A percentile compares a stretch with the other conserved stretches of the same genome.
These are phyloP conservation scores for Eucriotettix oculatus DNA, from an alignment of 2,888 invertebrate genomes.

Conservation along the genomic window DNA sequence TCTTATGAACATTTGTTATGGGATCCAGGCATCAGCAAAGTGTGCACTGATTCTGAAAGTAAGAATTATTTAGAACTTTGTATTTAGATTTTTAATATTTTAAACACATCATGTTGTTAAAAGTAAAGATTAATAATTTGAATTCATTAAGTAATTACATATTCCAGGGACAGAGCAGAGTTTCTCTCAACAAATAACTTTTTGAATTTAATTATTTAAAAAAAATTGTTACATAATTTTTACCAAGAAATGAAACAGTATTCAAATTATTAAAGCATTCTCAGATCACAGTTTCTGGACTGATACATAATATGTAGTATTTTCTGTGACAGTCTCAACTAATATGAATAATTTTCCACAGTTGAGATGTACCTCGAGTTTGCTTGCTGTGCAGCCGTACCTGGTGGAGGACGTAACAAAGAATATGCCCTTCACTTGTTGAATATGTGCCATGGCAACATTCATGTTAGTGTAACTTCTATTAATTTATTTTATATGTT, in stretches of 20 bases:
- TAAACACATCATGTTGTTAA: neutral
- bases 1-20: constrained; percentile 58
- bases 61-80: constrained; percentile 11
- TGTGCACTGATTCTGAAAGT: constrained; percentile 61
- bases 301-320: too few relatives aligned
- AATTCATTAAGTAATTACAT: too few relatives aligned
- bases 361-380: constrained; percentile 89
- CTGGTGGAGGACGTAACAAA: constrained; percentile 84
- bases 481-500: too few relatives aligned
- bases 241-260: too few relatives aligned
- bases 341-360: constrained; percentile 25
- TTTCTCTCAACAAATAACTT: too few relatives aligned
- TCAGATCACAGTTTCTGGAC: too few relatives aligned
- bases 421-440: constrained; percentile 85
- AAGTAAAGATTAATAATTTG: neutral
- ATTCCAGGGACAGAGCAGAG: too few relatives aligned
- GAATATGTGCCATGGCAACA: constrained; percentile 72
- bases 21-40: constrained; percentile 65
- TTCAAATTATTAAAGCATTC: too few relatives aligned
- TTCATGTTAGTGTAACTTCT: constrained; percentile 41
- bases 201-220: too few relatives aligned
- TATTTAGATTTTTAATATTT: neutral
- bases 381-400: constrained; percentile 87
- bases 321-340: too few relatives aligned
- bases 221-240: too few relatives aligned